phyloP scores from a whole-genome alignment of 1,140 invertebrate genomes.

The Popillia japonica region DNA sequence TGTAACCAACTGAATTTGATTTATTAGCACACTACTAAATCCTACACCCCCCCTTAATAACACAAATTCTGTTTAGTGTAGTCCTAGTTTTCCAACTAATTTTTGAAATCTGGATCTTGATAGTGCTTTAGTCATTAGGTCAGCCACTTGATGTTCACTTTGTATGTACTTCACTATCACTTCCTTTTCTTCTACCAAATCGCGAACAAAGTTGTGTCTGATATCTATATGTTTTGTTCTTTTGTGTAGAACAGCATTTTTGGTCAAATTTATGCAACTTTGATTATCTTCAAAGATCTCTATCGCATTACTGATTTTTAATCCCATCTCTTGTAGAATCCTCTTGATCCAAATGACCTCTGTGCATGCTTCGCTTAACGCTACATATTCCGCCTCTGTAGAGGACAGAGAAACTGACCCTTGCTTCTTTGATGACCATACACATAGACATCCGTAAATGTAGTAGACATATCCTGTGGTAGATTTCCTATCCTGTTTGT shows the following conservation, averaged over 20 bases:
- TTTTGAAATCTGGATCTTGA: too few species aligned
- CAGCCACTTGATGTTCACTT: too few species aligned
- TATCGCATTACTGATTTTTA: too few species aligned
- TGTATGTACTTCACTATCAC: not conserved
- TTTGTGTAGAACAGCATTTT: slow-evolving; percentile 17
- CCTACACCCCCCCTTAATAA: not conserved
- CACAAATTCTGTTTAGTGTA: not conserved
- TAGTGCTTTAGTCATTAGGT: not conserved
- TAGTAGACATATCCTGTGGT: not conserved
- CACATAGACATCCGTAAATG: not conserved
- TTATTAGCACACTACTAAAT: not conserved
- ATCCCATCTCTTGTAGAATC: too few species aligned
- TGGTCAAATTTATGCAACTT: not conserved
- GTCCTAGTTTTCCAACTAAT: not conserved
- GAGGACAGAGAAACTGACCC: not conserved
- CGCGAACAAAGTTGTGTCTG: slow-evolving; percentile 8
- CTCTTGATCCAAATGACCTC: too few species aligned
- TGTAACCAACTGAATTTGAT: too few species aligned
- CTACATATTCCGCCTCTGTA: not conserved
- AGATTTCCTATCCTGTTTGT: too few species aligned
- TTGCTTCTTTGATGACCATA: not conserved
- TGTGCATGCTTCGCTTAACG: not conserved
- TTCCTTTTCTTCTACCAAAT: slow-evolving; percentile 19
- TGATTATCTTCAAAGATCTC: too few species aligned
- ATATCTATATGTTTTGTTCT: slow-evolving; percentile 13